A percentile compares a stretch with the other conserved stretches of the same genome.
Evolutionary conservation across 2,888 invertebrate genomes (phyloP).

Genomic region (Acleris emargana): DNA sequence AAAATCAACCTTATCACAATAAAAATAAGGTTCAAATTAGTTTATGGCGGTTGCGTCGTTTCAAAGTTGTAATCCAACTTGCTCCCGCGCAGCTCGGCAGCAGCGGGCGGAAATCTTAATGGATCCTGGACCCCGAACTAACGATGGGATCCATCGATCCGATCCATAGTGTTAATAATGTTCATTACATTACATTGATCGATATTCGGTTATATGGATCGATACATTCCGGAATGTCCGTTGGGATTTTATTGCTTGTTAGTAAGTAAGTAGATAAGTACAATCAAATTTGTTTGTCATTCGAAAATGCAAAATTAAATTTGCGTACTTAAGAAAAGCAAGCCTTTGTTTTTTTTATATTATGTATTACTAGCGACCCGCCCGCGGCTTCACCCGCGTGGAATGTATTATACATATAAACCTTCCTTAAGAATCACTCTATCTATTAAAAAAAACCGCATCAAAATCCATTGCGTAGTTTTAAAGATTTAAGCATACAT

Average conservation of each 20-base stretch:
- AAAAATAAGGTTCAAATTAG: constrained; percentile 44
- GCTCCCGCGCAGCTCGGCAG: constrained; percentile 74
- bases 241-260: constrained; percentile 22
- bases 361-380: too few species aligned
- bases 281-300: too few species aligned
- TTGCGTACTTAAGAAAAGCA: too few species aligned
- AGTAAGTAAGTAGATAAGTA: not conserved
- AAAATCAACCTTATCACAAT: constrained; percentile 11
- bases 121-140: constrained; percentile 79
- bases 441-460: too few species aligned
- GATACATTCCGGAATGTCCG: constrained; percentile 4
- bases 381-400: too few species aligned
- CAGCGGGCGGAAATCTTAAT: constrained; percentile 82
- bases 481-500: too few species aligned
- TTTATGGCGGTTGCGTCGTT: constrained; percentile 37
- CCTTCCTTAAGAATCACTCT: too few species aligned
- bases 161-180: constrained; percentile 55
- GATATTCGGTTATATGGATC: constrained; percentile 14
- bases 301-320: too few species aligned
- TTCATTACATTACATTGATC: constrained; percentile 28
- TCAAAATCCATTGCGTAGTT: too few species aligned
- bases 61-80: constrained; percentile 44
- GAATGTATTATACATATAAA: too few species aligned
- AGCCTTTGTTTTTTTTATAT: too few species aligned
- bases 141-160: constrained; percentile 79